Evolutionary conservation across 2,797 vertebrate species (phyloP).

Genomic region (Scolopax bukidnonensis): DNA sequence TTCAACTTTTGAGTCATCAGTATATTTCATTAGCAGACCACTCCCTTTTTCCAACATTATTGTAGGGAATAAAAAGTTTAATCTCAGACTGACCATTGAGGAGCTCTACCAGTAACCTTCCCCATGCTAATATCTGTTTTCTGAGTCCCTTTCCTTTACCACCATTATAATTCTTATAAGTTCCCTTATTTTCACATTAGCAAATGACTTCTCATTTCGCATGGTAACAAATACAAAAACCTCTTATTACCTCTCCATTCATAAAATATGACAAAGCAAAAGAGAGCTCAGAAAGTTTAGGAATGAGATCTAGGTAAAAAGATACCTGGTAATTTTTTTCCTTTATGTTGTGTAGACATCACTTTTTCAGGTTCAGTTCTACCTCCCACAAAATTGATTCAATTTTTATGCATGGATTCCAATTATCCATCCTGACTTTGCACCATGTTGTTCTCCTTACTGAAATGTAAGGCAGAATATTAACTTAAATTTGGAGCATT

Average conservation of each 20-base stretch:
- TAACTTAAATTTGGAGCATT: not conserved
- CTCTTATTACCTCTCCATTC: not conserved
- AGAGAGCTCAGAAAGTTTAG: not conserved
- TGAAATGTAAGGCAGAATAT: not conserved
- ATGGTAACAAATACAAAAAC: not conserved
- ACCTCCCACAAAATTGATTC: not conserved
- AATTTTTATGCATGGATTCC: not conserved
- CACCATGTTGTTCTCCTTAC: not conserved
- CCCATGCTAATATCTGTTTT: fast-evolving
- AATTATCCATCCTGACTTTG: not conserved
- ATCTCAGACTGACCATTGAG: not conserved
- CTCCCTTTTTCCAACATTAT: not conserved
- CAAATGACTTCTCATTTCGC: not conserved
- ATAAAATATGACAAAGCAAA: not conserved
- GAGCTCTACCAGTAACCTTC: not conserved
- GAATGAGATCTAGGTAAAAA: not conserved
- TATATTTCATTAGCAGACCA: not conserved
- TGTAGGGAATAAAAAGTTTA: not conserved
- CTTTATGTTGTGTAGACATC: not conserved
- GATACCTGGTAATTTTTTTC: not conserved
- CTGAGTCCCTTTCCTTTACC: not conserved
- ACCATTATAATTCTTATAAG: not conserved
- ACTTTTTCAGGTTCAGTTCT: not conserved
- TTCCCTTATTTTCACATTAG: not conserved
- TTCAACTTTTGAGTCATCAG: not conserved